Evolutionary conservation across 1,140 invertebrate species (phyloP), one percentile per base, ranked within the genome.

Genomic region (Drosophila subpulchrella): DNA sequence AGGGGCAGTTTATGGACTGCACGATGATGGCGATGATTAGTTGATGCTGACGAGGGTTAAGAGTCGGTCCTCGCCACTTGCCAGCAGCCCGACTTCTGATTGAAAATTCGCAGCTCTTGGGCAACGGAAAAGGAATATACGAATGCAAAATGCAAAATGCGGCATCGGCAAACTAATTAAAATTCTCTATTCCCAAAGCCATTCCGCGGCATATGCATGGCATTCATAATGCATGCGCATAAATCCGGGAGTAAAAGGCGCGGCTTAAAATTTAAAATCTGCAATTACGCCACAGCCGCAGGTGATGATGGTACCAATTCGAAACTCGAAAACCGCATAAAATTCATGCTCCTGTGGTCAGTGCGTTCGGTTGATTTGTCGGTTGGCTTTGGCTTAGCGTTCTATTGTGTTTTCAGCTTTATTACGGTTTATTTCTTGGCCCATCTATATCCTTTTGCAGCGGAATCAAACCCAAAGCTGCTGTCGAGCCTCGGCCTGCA

Each of bases 211-310:
- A 67, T 72, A 75, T 72, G 47, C 59, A 62, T 60, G 60, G 66
- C 65, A 79, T 82, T 65, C 73, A 88, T 82, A 86, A 88, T 86
- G 65, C 71, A 86, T 88, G 78, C 61, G 66, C 74, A 88, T 85
- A 85, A 85, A 88, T 85, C 78, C 71, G 44, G 39, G 73, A 75
- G 72, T 78, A 78, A 88, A 79, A 75, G 67, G 79, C 60, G 47
- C 48, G 61, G 82, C 78, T 88, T 88, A 88, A 85, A 85, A 66
- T 86, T 86, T 78, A 65, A 86, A 85, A 85, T 81, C 56, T 59
- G 68, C 81, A 85, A 85, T 86, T 85, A 85, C 53, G 60, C 62
- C 50, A 39, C 47, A 39, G 13, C 11, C 15, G 36, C 57, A 73
- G 71, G 41, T 63, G 58, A 30, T 41, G 41, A 20, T 12, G 47